These are phyloP conservation scores for Herpetotheres cachinnans DNA, from an alignment of 2,113 vertebrate genomes.

Conservation along the genomic window DNA sequence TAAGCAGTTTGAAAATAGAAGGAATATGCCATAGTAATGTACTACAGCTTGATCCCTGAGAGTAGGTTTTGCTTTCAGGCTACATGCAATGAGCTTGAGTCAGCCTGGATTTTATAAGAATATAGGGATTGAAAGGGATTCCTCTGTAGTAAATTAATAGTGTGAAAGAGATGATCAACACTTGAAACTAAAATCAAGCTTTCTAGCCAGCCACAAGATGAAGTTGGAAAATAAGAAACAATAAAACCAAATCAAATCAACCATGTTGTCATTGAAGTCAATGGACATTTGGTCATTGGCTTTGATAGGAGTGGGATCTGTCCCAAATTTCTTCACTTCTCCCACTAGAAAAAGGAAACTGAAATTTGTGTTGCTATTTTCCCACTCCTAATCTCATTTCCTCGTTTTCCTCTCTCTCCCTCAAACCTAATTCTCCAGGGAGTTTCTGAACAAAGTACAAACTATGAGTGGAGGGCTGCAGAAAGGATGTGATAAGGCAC, in stretches of 20 bases:
- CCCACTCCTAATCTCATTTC: constrained; percentile 57
- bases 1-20: not conserved
- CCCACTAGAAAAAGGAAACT: constrained; percentile 31
- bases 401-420: constrained; percentile 22
- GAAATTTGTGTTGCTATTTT: constrained; percentile 9
- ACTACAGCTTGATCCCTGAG: not conserved
- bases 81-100: not conserved
- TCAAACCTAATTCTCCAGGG: not conserved
- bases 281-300: not conserved
- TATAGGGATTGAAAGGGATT: not conserved
- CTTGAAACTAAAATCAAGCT: not conserved
- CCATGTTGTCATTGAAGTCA: constrained; percentile 2
- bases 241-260: not conserved
- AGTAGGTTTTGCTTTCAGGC: not conserved
- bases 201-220: not conserved
- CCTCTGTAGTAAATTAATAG: not conserved
- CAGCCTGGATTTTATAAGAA: not conserved
- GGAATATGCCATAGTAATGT: not conserved
- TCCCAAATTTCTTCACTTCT: constrained; percentile 31
- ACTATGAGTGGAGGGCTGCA: not conserved
- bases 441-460: constrained; percentile 10
- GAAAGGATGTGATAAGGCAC: not conserved
- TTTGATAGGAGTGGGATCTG: not conserved
- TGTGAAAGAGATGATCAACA: not conserved
- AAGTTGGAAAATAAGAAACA: constrained; percentile 36